A percentile compares a stretch with the other conserved stretches of the same genome.
Evolutionary conservation across 2,113 vertebrate genomes (phyloP).

Genomic region (Centropus unirufus): DNA sequence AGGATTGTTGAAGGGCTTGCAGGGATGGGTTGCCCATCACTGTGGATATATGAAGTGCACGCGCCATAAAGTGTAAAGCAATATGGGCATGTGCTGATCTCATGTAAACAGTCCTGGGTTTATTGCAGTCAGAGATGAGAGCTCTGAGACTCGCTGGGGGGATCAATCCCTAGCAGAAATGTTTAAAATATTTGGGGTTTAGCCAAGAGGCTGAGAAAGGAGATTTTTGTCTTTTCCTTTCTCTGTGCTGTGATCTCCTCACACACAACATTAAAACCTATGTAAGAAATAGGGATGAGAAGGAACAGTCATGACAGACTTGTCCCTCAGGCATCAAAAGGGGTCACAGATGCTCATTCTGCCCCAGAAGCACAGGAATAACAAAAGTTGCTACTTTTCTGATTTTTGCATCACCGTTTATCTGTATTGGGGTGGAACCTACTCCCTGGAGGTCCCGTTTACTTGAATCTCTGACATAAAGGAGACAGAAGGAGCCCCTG

Average conservation of each 20-base stretch:
- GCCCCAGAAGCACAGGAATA: not conserved
- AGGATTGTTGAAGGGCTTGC: not conserved
- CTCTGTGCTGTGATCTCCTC: not conserved
- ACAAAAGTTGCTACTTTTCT: not conserved
- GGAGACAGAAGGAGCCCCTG: not conserved
- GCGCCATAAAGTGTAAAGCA: not conserved
- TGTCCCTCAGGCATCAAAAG: not conserved
- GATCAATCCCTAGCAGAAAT: not conserved
- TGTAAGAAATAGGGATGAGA: not conserved
- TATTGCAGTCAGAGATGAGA: not conserved
- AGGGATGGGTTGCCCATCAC: not conserved
- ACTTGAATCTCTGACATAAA: not conserved
- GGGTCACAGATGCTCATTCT: not conserved
- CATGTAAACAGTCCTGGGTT: not conserved
- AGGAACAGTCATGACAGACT: not conserved
- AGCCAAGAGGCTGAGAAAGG: constrained; percentile 10
- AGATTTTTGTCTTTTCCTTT: not conserved
- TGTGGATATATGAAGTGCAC: not conserved
- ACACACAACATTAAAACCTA: not conserved
- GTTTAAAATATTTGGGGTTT: not conserved
- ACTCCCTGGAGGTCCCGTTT: not conserved
- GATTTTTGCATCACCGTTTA: not conserved
- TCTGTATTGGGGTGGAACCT: not conserved
- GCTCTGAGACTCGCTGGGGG: not conserved
- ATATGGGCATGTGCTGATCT: not conserved